These are phyloP conservation scores for Agrotis clavis DNA, from an alignment of 2,888 invertebrate species.

Conservation along the genomic window DNA sequence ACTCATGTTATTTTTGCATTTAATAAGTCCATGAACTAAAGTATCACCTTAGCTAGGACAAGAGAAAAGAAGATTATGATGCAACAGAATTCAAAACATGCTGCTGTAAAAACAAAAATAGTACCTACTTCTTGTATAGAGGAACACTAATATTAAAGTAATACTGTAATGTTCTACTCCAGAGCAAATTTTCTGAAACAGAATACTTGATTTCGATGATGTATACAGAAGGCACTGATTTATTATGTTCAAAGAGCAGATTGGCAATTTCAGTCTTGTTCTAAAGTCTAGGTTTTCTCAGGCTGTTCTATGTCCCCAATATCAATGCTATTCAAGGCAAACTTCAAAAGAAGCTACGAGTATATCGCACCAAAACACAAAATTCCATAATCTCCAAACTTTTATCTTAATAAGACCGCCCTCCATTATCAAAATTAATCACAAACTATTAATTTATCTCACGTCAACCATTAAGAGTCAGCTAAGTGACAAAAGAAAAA, in stretches of 20 bases:
- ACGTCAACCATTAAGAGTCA: constrained; percentile 78
- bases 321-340: not conserved
- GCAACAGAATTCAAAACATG: not conserved
- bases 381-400: constrained; percentile 5
- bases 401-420: constrained; percentile 35
- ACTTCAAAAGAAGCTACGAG: not conserved
- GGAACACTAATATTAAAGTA: not conserved
- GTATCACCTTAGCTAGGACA: not conserved
- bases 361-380: constrained; percentile 9
- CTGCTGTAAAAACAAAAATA: no score
- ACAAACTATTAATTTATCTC: constrained; percentile 75
- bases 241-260: no score
- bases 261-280: not conserved
- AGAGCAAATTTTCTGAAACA: not conserved
- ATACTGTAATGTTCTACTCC: not conserved
- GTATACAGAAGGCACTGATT: no score
- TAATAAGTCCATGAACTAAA: not conserved
- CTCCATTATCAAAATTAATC: constrained; percentile 67
- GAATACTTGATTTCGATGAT: no score
- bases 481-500: constrained; percentile 85
- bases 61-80: not conserved
- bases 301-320: not conserved
- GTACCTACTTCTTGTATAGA: not conserved
- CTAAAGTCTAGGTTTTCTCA: not conserved
- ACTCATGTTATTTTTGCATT: not conserved